Evolutionary conservation across 2,888 invertebrate species (phyloP).

Genomic region (Silvanus unidentatus): DNA sequence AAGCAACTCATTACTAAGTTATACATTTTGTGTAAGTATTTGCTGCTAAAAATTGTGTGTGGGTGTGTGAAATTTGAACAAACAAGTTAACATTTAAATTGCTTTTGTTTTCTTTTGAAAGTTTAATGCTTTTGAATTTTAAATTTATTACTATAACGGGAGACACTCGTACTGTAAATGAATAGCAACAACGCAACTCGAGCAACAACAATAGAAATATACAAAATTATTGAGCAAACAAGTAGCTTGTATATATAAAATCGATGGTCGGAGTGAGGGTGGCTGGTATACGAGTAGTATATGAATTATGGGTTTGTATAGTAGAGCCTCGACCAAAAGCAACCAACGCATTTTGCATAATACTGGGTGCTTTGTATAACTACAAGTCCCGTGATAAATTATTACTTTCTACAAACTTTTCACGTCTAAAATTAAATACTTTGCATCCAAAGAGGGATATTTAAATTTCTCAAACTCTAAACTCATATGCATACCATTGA

Average conservation of each 20-base stretch:
- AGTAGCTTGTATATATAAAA: conserved; percentile 9
- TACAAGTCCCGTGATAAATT: conserved; percentile 25
- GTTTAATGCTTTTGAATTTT: too few relatives aligned
- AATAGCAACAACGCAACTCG: too few relatives aligned
- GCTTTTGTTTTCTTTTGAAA: too few relatives aligned
- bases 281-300: conserved; percentile 18
- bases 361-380: conserved; percentile 24
- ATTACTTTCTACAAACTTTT: conserved; percentile 27
- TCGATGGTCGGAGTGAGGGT: conserved; percentile 13
- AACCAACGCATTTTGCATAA: conserved; percentile 27
- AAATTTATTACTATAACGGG: too few relatives aligned
- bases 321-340: conserved; percentile 7
- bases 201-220: not conserved
- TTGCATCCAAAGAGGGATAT: conserved; percentile 27
- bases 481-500: conserved; percentile 40
- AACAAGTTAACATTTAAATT: too few relatives aligned
- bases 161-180: too few relatives aligned
- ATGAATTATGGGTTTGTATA: conserved; percentile 17
- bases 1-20: too few relatives aligned
- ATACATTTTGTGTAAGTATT: too few relatives aligned
- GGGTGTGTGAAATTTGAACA: too few relatives aligned
- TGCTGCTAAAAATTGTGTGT: too few relatives aligned
- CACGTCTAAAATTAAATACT: conserved; percentile 31
- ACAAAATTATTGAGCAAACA: conserved; percentile 1
- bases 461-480: conserved; percentile 22